Conservation (phyloP, 2,113 vertebrate genomes). For the Heliornis fulica region DNA sequence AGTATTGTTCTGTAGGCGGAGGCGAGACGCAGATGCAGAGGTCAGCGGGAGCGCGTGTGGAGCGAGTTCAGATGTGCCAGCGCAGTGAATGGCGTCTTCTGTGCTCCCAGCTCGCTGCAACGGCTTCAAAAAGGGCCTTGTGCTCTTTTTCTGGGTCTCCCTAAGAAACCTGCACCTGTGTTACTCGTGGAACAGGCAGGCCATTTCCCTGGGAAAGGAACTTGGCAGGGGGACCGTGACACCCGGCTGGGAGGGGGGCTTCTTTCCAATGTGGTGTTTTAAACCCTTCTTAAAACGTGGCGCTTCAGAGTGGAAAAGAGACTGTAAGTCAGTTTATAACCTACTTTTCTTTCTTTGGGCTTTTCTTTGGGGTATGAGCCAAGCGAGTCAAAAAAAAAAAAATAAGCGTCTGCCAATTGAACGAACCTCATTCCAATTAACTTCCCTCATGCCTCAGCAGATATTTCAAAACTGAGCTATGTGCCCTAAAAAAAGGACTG, state of each 20-base stretch:
- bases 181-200: not conserved
- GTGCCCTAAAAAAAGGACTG: not conserved
- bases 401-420: not conserved
- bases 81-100: not conserved
- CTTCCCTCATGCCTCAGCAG: not conserved
- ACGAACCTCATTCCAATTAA: not conserved
- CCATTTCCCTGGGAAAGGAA: conserved; percentile 58
- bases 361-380: not conserved
- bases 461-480: not conserved
- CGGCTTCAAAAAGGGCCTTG: conserved; percentile 27
- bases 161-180: conserved; percentile 37
- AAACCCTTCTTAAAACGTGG: conserved; percentile 16
- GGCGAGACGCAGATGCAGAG: conserved; percentile 22
- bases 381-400: not conserved
- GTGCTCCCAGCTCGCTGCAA: not conserved
- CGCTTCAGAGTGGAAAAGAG: not conserved
- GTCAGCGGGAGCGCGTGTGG: not conserved
- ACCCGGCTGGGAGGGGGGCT: not conserved
- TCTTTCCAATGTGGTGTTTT: not conserved
- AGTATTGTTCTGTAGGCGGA: not conserved
- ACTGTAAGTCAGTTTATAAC: conserved; percentile 24
- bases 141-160: conserved; percentile 21
- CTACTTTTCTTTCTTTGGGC: conserved; percentile 36
- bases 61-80: conserved; percentile 13
- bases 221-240: conserved; percentile 17